These are phyloP conservation scores for Muscidifurax raptorellus DNA, from an alignment of 1,140 invertebrate species.

Conservation along the genomic window DNA sequence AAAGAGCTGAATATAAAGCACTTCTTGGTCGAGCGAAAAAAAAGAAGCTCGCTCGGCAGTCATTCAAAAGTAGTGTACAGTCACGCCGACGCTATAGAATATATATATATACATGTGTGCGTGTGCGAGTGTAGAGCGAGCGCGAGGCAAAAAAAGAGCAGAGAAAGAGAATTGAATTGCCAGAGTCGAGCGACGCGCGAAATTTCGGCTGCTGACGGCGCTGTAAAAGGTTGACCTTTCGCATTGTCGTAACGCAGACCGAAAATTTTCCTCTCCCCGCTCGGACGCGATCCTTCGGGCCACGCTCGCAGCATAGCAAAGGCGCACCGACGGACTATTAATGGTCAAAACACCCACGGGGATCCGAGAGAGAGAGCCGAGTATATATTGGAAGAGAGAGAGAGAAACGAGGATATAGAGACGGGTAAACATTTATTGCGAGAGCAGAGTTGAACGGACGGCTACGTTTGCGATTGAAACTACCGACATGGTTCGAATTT, in stretches of 20 bases:
- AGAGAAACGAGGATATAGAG: background rate
- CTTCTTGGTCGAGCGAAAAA: background rate
- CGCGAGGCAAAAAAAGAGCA: background rate
- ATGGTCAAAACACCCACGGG: conserved; percentile 7
- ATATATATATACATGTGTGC: too few species aligned
- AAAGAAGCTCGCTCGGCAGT: background rate
- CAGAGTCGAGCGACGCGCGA: background rate
- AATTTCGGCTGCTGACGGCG: background rate
- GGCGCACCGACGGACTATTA: background rate
- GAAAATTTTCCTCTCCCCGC: background rate
- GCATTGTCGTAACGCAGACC: background rate
- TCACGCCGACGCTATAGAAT: background rate
- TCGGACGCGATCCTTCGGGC: background rate
- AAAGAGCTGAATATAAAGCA: background rate
- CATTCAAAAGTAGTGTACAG: background rate
- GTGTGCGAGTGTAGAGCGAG: background rate
- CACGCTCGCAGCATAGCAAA: background rate
- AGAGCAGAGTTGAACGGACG: conserved; percentile 5
- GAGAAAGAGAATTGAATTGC: background rate
- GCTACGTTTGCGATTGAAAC: background rate
- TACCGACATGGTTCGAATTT: too few species aligned
- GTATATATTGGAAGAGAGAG: background rate
- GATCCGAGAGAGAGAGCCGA: background rate
- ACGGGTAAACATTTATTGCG: background rate
- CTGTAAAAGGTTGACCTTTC: background rate